Conservation (phyloP, 2,113 vertebrate genomes). For the Oreochromis tanganicae region DNA sequence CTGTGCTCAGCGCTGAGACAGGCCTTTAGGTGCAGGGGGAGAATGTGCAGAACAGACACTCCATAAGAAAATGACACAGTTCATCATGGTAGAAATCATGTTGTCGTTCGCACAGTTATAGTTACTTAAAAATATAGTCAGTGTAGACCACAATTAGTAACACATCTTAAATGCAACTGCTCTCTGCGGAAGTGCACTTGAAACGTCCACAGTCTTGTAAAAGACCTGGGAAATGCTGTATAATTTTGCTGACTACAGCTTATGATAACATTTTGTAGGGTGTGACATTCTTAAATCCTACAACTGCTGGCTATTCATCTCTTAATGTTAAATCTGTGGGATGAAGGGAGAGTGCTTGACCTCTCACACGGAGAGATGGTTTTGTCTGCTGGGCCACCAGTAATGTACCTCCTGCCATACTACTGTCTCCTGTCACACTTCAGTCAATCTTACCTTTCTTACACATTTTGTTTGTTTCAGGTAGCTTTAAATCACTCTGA, state of each 20-base stretch:
- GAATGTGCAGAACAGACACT: not conserved
- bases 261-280: constrained; percentile 38
- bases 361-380: constrained; percentile 27
- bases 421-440: not conserved
- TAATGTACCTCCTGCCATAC: not conserved
- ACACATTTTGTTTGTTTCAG: not conserved
- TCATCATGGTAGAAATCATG: not conserved
- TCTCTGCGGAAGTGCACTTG: not conserved
- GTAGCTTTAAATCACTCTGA: not conserved
- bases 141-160: not conserved
- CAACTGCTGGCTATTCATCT: constrained; percentile 21
- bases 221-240: not conserved
- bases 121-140: not conserved
- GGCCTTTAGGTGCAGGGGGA: not conserved
- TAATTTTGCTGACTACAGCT: constrained; percentile 37
- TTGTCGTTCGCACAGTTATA: not conserved
- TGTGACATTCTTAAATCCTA: constrained; percentile 42
- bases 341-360: constrained; percentile 11
- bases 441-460: not conserved
- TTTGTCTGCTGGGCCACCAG: not conserved
- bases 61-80: not conserved
- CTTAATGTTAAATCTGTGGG: constrained; percentile 20
- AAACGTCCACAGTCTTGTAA: not conserved
- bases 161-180: not conserved
- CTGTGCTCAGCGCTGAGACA: constrained; percentile 12